These are phyloP conservation scores for Copidosoma floridanum DNA, from an alignment of 1,140 invertebrate species.

Conservation along the genomic window DNA sequence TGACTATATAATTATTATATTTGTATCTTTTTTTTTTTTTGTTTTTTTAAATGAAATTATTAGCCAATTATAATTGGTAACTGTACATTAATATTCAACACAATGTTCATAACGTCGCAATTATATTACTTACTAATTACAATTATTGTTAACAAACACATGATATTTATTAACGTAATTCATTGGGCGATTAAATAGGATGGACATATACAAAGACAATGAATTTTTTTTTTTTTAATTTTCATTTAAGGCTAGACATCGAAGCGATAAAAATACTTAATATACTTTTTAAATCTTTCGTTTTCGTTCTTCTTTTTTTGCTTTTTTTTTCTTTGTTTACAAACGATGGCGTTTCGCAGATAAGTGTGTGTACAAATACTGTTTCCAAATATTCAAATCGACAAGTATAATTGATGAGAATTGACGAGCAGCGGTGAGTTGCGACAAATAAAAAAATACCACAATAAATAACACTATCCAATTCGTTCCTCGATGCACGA, in stretches of 20 bases:
- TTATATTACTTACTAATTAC: slow-evolving; percentile 49
- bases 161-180: slow-evolving; percentile 47
- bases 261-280: slow-evolving; percentile 19
- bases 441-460: slow-evolving; percentile 42
- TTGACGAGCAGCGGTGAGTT: slow-evolving; percentile 22
- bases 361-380: slow-evolving; percentile 30
- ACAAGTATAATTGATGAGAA: slow-evolving; percentile 28
- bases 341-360: slow-evolving; percentile 30
- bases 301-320: slow-evolving; percentile 14
- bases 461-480: too few species aligned
- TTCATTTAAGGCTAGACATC: slow-evolving; percentile 16
- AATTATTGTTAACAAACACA: slow-evolving; percentile 51
- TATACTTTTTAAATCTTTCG: too few species aligned
- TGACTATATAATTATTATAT: slow-evolving; percentile 24
- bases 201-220: slow-evolving; percentile 48
- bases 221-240: slow-evolving; percentile 33
- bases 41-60: slow-evolving; percentile 43
- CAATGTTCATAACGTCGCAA: slow-evolving; percentile 52
- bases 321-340: slow-evolving; percentile 22
- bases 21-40: too few species aligned
- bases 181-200: slow-evolving; percentile 48
- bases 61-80: slow-evolving; percentile 55
- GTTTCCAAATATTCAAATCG: slow-evolving; percentile 47
- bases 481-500: too few species aligned
- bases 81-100: slow-evolving; percentile 55